Evolutionary conservation across 2,888 invertebrate genomes (phyloP).

Genomic region (Ctena decussata): DNA sequence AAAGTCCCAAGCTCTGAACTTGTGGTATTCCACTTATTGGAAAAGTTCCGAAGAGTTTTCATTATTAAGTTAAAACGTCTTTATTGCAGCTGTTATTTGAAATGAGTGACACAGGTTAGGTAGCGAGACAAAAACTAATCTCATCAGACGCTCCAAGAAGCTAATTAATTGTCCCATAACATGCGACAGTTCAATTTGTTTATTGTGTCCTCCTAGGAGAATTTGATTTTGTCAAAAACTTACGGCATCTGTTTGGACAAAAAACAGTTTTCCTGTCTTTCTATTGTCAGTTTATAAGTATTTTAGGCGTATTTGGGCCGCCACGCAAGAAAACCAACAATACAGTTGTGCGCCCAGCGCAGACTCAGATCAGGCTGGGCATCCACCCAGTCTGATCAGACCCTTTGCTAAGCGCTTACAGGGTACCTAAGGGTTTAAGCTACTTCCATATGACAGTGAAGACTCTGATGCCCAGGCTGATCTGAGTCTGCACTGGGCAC

Average conservation of each 20-base stretch:
- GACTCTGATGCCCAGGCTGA: too few species aligned
- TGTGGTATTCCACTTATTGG: slow-evolving; percentile 1
- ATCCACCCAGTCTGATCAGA: too few species aligned
- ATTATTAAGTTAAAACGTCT: slow-evolving; percentile 14
- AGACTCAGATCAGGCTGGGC: too few species aligned
- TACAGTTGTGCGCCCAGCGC: too few species aligned
- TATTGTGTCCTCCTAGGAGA: slow-evolving; percentile 59
- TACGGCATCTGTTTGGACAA: slow-evolving; percentile 48
- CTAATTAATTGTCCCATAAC: slow-evolving; percentile 63
- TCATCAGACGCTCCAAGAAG: slow-evolving; percentile 36
- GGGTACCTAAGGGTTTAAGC: too few species aligned
- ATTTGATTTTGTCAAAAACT: slow-evolving; percentile 60
- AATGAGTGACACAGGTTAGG: slow-evolving; percentile 22
- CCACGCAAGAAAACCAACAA: too few species aligned
- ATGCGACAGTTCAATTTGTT: slow-evolving; percentile 68
- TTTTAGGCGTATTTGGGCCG: too few species aligned
- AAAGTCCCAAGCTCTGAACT: neutral
- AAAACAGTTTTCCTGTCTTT: slow-evolving; percentile 58
- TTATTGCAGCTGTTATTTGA: slow-evolving; percentile 10
- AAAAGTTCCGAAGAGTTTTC: neutral
- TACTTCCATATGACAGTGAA: too few species aligned
- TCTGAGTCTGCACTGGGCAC: too few species aligned
- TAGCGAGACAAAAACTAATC: slow-evolving; percentile 60
- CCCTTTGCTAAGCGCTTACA: too few species aligned
- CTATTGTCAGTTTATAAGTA: slow-evolving; percentile 54